A percentile compares a stretch with the other conserved stretches of the same genome.
Evolutionary conservation across 2,113 vertebrate species (phyloP).

Genomic region (Microcebus jonahi): DNA sequence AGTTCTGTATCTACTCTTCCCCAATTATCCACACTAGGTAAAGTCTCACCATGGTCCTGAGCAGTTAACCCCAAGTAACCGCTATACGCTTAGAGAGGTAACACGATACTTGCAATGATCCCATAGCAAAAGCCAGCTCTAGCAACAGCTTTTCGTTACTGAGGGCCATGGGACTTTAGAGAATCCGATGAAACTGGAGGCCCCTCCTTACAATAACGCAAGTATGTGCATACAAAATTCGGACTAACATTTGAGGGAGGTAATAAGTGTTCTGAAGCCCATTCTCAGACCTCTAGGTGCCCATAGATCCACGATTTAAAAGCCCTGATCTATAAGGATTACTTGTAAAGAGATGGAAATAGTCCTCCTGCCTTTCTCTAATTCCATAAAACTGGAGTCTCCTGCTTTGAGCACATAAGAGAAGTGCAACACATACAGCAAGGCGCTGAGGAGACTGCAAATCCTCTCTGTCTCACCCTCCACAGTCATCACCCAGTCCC

Average conservation of each 20-base stretch:
- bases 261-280: too few relatives aligned
- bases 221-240: background rate
- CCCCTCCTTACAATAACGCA: background rate
- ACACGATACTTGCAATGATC: background rate
- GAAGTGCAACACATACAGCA: background rate
- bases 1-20: background rate
- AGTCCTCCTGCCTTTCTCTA: background rate
- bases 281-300: background rate
- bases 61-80: background rate
- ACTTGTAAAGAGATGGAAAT: background rate
- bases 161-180: background rate
- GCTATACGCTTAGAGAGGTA: background rate
- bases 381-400: background rate
- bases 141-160: background rate
- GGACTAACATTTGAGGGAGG: background rate
- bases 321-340: background rate
- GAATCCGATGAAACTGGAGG: background rate
- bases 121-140: background rate
- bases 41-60: background rate
- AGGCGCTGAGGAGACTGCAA: background rate
- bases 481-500: background rate
- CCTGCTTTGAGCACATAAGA: background rate
- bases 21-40: background rate
- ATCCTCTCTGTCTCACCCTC: background rate
- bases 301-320: background rate